phyloP scores from a whole-genome alignment of 64 coral and sea anemone species.

The Montipora cactus region DNA sequence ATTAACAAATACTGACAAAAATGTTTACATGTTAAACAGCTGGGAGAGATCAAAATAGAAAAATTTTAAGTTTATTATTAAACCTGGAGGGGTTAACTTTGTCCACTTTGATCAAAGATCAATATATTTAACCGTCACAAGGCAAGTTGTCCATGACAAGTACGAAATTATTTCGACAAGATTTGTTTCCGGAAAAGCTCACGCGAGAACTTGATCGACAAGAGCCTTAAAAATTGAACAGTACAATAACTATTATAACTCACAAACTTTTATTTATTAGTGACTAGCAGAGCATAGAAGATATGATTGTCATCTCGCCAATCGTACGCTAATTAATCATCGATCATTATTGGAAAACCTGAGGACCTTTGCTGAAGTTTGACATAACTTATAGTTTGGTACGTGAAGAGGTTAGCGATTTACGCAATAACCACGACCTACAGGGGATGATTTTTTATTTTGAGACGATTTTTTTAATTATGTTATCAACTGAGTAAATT shows the following conservation, averaged over 20 bases:
- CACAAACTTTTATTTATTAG: background rate
- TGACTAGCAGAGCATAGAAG: background rate
- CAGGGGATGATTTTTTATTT: background rate
- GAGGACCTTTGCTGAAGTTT: background rate
- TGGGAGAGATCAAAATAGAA: background rate
- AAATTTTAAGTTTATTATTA: background rate
- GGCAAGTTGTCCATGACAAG: slow-evolving; percentile 24
- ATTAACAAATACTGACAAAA: background rate
- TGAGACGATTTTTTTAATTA: background rate
- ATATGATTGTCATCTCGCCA: background rate
- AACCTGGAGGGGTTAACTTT: background rate
- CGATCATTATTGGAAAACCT: background rate
- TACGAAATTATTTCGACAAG: slow-evolving; percentile 27
- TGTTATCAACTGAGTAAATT: background rate
- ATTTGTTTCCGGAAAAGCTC: slow-evolving; percentile 34
- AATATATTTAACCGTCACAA: slow-evolving; percentile 7
- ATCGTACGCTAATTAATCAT: background rate
- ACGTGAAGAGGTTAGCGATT: background rate
- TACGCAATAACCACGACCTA: background rate
- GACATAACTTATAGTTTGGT: background rate
- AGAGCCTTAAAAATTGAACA: slow-evolving; percentile 13
- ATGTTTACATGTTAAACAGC: background rate
- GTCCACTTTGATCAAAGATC: slow-evolving; percentile 1
- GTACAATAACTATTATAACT: background rate
- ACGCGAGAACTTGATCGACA: background rate